Base-by-base conservation (phyloP, 53 echinoderm and acorn worm genomes). In the Echinarachnius parma region DNA sequence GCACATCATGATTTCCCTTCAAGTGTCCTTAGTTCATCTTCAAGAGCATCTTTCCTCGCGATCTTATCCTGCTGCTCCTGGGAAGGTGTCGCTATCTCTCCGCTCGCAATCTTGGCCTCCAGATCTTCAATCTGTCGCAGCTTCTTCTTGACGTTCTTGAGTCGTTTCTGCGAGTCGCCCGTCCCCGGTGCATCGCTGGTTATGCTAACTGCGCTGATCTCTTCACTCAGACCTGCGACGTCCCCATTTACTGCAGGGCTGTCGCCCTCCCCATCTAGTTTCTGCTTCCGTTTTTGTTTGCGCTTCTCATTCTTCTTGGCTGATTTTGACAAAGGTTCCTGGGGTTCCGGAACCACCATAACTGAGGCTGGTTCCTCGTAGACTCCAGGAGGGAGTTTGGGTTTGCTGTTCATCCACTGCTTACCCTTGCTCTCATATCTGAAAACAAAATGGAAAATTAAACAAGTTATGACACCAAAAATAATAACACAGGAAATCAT, bases 381-480 rank as follows among this genome's bases (percentile, higher is more conserved):
- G n/a, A 90, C 60, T 27, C 96, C 96, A 16, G 96, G 96, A 18
- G 91, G 96, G 4, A 96, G 80, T 15, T 54, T 87, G 4, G 96
- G 96, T 33, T 77, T 82, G 46, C 96, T 96, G 82, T 82, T 96
- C 62, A 91, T 62, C 90, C 90, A 96, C 49, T 96, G 84, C 55
- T 87, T 96, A 16, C 96, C 96, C 49, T 71, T 91, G 68, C 91
- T 96, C 77, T 96, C 96, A 75, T 91, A 96, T 57, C 96, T 96
- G 64, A 0, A 37, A 16, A 10, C 21, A 44, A 53, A 63, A n/a
- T n/a, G n/a, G n/a, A n/a, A n/a, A 27, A 46, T 11, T 28, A 28
- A 45, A 76, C n/a, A n/a, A n/a, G n/a, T n/a, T n/a, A n/a, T n/a
- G n/a, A n/a, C n/a, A n/a, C n/a, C n/a, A n/a, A n/a, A n/a, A n/a